Percentiles rank a stretch among this genome's conserved stretches.
Evolutionary conservation across 2,797 vertebrate species (phyloP).

Genomic region (Siniperca scherzeri): DNA sequence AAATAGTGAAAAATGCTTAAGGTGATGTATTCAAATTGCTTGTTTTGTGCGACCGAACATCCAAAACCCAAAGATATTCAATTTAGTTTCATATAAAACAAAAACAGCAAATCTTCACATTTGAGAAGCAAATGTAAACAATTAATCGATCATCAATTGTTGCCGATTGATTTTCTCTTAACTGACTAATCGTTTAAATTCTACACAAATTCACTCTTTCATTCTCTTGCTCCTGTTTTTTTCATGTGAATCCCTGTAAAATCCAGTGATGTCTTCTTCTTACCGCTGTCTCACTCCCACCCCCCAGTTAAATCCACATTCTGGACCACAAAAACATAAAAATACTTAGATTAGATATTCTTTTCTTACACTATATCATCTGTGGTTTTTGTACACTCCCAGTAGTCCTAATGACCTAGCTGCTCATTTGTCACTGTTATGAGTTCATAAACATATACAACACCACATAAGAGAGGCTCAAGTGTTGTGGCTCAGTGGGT

Average conservation of each 20-base stretch:
- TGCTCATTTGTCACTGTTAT: constrained; percentile 69
- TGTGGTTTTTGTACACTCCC: constrained; percentile 48
- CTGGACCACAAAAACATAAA: constrained; percentile 39
- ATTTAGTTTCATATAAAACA: not conserved
- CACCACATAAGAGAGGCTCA: constrained; percentile 64
- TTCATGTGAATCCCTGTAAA: constrained; percentile 34
- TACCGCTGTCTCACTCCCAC: not conserved
- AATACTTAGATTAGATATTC: constrained; percentile 6
- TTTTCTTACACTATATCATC: constrained; percentile 9
- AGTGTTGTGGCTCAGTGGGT: constrained; percentile 69
- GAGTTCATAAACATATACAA: constrained; percentile 72
- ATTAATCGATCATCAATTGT: not conserved
- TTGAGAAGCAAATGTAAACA: not conserved
- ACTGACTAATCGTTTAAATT: not conserved
- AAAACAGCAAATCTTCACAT: not conserved
- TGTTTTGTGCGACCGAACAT: not conserved
- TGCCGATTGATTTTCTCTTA: not conserved
- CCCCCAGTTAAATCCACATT: constrained; percentile 10
- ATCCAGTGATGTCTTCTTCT: constrained; percentile 31
- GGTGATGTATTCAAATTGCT: not conserved
- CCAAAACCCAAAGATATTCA: not conserved
- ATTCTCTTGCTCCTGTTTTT: constrained; percentile 18
- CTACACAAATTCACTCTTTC: not conserved
- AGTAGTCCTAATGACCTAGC: constrained; percentile 55
- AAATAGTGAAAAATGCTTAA: not conserved